Evolutionary conservation across 2,797 vertebrate species (phyloP).

Genomic region (Brotula barbata): DNA sequence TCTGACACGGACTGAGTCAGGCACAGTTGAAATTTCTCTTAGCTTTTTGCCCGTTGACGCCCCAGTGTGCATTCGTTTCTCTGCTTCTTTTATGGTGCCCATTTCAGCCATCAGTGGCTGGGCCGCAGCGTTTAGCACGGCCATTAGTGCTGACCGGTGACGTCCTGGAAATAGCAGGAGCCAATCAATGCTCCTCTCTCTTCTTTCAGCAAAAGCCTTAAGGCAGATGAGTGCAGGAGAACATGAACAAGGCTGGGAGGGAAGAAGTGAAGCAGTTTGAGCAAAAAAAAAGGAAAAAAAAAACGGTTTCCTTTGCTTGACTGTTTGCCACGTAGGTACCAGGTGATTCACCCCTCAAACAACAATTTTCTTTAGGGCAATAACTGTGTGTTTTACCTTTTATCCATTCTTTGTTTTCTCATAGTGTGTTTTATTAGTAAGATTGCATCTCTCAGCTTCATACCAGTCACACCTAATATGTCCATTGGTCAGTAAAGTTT

Average conservation of each 20-base stretch:
- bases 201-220: neutral
- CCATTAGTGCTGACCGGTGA: constrained; percentile 26
- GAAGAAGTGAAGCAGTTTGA: constrained; percentile 13
- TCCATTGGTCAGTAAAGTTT: too few relatives aligned
- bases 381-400: too few relatives aligned
- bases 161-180: constrained; percentile 31
- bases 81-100: neutral
- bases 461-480: too few relatives aligned
- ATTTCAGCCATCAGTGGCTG: constrained; percentile 4
- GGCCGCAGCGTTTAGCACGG: constrained; percentile 14
- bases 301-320: constrained; percentile 11
- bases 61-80: neutral
- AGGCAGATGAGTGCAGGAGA: constrained; percentile 1
- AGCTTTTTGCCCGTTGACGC: neutral
- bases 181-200: constrained; percentile 19
- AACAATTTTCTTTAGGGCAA: constrained; percentile 14
- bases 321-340: neutral
- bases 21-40: constrained; percentile 1
- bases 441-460: too few relatives aligned
- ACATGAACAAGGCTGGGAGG: neutral
- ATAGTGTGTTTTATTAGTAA: too few relatives aligned
- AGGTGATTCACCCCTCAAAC: constrained; percentile 18
- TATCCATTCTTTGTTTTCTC: too few relatives aligned
- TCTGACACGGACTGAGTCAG: neutral
- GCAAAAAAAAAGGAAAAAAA: neutral